phyloP scores from a whole-genome alignment of 2,113 vertebrate species.

The Nettapus auritus region DNA sequence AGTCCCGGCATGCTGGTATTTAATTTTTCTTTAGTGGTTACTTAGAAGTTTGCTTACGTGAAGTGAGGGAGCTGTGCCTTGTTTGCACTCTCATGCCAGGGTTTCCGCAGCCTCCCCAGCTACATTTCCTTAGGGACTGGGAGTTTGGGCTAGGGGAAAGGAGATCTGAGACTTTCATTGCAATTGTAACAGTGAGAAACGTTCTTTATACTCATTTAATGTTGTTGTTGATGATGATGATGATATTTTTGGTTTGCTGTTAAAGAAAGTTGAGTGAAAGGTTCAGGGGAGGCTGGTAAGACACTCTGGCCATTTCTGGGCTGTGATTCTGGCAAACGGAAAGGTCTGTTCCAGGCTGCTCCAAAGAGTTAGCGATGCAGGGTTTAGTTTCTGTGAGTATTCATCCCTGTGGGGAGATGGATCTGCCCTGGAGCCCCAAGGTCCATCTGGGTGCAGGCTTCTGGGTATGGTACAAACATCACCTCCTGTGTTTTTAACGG shows the following conservation, averaged over 20 bases:
- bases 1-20: not conserved
- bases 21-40: not conserved
- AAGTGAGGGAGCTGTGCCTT: not conserved
- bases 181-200: not conserved
- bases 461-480: fast-evolving
- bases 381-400: not conserved
- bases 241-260: not conserved
- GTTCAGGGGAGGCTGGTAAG: not conserved
- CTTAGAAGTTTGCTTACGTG: not conserved
- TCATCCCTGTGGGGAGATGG: not conserved
- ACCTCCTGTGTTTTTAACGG: not conserved
- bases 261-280: not conserved
- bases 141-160: fast-evolving
- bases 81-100: fast-evolving
- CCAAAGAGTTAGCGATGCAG: not conserved
- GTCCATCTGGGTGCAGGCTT: not conserved
- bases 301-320: not conserved
- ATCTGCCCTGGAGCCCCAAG: not conserved
- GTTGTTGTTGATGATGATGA: no score
- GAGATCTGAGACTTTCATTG: not conserved
- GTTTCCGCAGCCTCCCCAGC: not conserved
- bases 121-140: not conserved
- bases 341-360: not conserved
- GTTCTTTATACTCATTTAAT: not conserved
- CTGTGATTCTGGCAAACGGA: not conserved